Percentiles rank a stretch among this genome's conserved stretches.
Evolutionary conservation across 1,140 invertebrate genomes (phyloP).

Genomic region (Coboldia fuscipes): DNA sequence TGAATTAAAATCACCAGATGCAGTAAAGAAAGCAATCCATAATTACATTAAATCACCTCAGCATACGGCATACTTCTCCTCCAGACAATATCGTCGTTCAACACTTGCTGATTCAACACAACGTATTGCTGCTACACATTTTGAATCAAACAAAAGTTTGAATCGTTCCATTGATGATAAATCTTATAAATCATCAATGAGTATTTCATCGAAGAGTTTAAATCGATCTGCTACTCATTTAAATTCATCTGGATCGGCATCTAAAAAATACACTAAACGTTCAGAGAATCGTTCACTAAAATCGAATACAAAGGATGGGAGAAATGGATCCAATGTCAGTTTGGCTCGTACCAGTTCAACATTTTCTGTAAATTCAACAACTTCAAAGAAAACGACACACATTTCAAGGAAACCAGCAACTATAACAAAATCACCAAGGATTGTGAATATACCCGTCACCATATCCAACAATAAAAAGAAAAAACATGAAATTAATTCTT

Average conservation of each 20-base stretch:
- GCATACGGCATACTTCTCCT: background rate
- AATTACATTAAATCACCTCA: slow-evolving; percentile 14
- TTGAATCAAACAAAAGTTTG: no score
- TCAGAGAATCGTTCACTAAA: no score
- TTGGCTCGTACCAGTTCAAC: slow-evolving; percentile 17
- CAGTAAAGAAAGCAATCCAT: slow-evolving; percentile 32
- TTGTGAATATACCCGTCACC: no score
- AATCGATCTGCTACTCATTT: slow-evolving; percentile 7
- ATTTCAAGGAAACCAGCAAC: slow-evolving; percentile 13
- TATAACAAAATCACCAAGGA: slow-evolving; percentile 7
- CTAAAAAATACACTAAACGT: no score
- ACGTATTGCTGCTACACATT: no score
- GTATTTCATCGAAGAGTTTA: slow-evolving; percentile 23
- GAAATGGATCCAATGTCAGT: slow-evolving; percentile 13
- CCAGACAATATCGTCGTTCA: background rate
- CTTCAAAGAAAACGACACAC: slow-evolving; percentile 5
- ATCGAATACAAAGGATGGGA: no score
- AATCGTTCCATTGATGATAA: slow-evolving; percentile 24
- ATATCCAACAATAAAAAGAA: no score
- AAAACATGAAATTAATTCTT: no score
- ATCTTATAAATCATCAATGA: slow-evolving; percentile 21
- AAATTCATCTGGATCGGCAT: no score
- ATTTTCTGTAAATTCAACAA: slow-evolving; percentile 15
- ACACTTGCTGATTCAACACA: no score
- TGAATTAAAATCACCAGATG: slow-evolving; percentile 30